Conservation (phyloP, 53 echinoderm and acorn worm genomes). For the Luidia sarsii region DNA sequence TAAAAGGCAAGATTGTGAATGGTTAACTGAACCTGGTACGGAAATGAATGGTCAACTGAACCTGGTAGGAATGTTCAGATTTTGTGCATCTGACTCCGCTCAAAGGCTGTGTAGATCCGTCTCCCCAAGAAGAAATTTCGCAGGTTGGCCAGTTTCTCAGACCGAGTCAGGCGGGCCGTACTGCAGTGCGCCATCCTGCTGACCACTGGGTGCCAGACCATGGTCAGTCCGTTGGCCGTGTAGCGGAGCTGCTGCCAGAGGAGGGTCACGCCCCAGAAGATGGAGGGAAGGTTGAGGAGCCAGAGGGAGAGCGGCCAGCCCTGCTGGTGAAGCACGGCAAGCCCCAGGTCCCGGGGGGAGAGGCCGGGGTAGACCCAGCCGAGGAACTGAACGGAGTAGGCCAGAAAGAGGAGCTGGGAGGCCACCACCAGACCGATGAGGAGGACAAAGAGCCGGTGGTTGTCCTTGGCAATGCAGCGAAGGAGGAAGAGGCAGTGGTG, state of each 20-base stretch:
- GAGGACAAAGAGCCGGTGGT: conserved; percentile 84
- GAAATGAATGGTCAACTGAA: too few species aligned
- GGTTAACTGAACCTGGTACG: too few species aligned
- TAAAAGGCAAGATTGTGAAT: too few species aligned
- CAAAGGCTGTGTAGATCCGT: conserved; percentile 65
- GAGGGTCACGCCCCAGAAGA: conserved; percentile 72
- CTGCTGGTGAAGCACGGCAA: conserved; percentile 23
- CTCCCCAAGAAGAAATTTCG: conserved; percentile 79
- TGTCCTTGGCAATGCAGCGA: conserved; percentile 80
- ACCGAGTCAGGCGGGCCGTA: conserved; percentile 1
- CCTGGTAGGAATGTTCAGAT: too few species aligned
- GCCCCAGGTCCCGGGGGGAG: conserved; percentile 3
- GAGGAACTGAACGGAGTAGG: conserved; percentile 61
- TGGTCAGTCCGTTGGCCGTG: conserved; percentile 70
- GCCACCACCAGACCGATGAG: conserved; percentile 66
- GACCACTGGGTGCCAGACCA: conserved; percentile 53
- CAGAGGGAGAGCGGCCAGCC: conserved; percentile 73
- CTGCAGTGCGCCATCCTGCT: conserved; percentile 12
- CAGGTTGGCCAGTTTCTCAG: conserved; percentile 66
- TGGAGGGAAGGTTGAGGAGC: conserved; percentile 65
- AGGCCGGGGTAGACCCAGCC: conserved; percentile 44
- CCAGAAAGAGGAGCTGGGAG: conserved; percentile 64
- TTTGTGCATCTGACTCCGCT: too few species aligned
- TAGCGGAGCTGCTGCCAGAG: conserved; percentile 62
- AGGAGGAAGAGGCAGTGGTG: conserved; percentile 96